Base-by-base conservation (phyloP, 2,888 invertebrate genomes). In the Dermolepida albohirtum region DNA sequence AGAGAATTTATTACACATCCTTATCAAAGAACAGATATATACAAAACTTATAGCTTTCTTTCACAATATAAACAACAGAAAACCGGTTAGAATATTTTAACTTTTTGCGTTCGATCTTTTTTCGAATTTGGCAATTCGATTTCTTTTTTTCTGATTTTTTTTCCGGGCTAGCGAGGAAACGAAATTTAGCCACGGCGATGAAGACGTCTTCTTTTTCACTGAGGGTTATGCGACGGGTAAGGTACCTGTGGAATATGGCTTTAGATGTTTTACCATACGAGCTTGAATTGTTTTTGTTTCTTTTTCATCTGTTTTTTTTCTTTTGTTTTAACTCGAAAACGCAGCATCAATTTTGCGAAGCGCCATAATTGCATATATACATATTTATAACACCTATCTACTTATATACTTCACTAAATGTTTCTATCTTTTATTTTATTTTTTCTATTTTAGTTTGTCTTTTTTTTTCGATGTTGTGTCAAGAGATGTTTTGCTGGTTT, bases 171-270 rank as follows among this genome's bases (percentile, higher is more conserved):
- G 17, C 49, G 14, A 16, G 22, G 57, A 4, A 16, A 57, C 11
- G 16, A 6, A 17, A 22, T 40, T 22, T 22, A 17, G 6, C 14
- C 16, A 17, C 59, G 27, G 12, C 59, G 74, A 92, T 91, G 92
- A 92, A 91, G 88, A 91, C 91, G 44, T 91, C 91, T 57, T 91
- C 91, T 78, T 91, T 91, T 81, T 91, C 91, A 16, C 87, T 92
- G 62, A 89, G 91, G 74, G 91, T 92, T 77, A 92, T 91, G 91
- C 87, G 91, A 85, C 87, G 91, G 90, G 92, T 91, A 81, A 89
- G 91, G 12, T 69, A 69, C 69, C 67, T 70, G 70, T 70, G 62
- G 69, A 63, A 66, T 66, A 64, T 64, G 44, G 50, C 62, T 62
- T 52, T 69, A 29, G 40, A 55, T 69, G 62, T 67, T 22, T 57